Evolutionary conservation across 2,113 vertebrate species (phyloP).

Genomic region (Tauraco erythrolophus): DNA sequence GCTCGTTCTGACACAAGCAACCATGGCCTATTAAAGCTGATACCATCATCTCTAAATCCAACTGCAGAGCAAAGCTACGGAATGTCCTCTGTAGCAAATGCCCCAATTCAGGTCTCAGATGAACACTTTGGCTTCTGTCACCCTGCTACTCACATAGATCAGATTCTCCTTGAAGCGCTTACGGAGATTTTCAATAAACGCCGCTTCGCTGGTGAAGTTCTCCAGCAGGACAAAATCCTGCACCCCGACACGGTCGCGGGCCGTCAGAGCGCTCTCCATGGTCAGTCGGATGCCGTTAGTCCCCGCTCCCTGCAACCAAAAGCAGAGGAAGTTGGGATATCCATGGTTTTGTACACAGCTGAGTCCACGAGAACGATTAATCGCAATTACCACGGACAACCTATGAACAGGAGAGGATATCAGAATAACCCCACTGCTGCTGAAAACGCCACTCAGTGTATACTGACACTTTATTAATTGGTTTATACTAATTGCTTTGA

Average conservation of each 20-base stretch:
- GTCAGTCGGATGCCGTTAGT: constrained; percentile 89
- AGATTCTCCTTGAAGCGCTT: constrained; percentile 98
- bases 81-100: fast-evolving
- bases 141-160: constrained; percentile 88
- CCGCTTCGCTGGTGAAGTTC: constrained; percentile 95
- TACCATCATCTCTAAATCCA: not conserved
- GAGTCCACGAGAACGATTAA: not conserved
- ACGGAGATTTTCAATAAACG: constrained; percentile 95
- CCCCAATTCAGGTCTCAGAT: not conserved
- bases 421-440: not conserved
- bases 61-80: fast-evolving
- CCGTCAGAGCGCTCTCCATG: constrained; percentile 98
- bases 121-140: not conserved
- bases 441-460: fast-evolving
- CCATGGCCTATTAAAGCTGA: fast-evolving
- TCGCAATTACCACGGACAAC: not conserved
- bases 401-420: not conserved
- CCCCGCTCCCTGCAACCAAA: constrained; percentile 81
- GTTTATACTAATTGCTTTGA: not conserved
- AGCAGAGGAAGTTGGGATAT: not conserved
- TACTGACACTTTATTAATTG: not conserved
- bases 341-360: not conserved
- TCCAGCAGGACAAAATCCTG: constrained; percentile 98
- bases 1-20: not conserved
- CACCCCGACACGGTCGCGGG: constrained; percentile 95